phyloP scores from a whole-genome alignment of 2,888 invertebrate species.

The Chalcosyrphus nemorum region DNA sequence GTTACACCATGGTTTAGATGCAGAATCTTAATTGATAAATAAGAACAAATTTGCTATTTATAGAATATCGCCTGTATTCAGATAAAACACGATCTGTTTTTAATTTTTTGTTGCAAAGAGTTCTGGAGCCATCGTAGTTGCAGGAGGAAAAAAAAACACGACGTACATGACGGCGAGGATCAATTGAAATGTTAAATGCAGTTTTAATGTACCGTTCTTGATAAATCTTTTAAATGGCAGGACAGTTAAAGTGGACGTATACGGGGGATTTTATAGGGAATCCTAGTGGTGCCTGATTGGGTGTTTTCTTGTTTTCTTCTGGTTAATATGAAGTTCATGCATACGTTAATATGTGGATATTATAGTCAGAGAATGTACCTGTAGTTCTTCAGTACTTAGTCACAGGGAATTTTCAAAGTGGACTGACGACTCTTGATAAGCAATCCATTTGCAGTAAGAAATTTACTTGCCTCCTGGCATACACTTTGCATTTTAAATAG shows the following conservation, averaged over 20 bases:
- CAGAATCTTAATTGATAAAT: slow-evolving; percentile 67
- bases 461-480: no score
- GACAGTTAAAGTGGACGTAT: slow-evolving; percentile 3
- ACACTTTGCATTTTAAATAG: not conserved
- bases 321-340: not conserved
- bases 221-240: slow-evolving; percentile 46
- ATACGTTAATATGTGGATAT: not conserved
- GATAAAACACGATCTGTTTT: slow-evolving; percentile 54
- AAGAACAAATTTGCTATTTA: slow-evolving; percentile 62
- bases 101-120: slow-evolving; percentile 47
- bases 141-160: not conserved
- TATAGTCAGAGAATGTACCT: not conserved
- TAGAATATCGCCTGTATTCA: slow-evolving; percentile 51
- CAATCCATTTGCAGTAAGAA: not conserved
- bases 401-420: not conserved
- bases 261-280: not conserved
- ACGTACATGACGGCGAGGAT: not conserved
- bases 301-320: slow-evolving; percentile 10
- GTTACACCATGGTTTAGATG: slow-evolving; percentile 37
- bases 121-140: not conserved
- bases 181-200: slow-evolving; percentile 23
- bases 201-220: slow-evolving; percentile 25
- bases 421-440: no score
- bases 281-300: not conserved
- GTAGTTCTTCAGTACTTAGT: not conserved